Percentiles rank a stretch among this genome's conserved stretches.
phyloP scores from a whole-genome alignment of 2,888 invertebrate species.

The Melolontha melolontha region DNA sequence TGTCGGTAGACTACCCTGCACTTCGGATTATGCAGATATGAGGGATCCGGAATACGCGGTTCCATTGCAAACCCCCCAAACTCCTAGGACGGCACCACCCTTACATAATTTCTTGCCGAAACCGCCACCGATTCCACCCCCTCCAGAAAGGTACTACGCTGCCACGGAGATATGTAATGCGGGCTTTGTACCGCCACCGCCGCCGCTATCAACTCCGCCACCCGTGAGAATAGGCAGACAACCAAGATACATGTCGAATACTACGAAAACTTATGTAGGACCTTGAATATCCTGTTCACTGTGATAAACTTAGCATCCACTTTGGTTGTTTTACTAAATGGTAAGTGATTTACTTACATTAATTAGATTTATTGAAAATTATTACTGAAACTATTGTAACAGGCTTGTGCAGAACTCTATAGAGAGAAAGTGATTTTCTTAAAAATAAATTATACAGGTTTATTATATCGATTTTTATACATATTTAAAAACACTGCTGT shows the following conservation, averaged over 20 bases:
- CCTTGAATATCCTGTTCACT: slow-evolving; percentile 58
- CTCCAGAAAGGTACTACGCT: slow-evolving; percentile 79
- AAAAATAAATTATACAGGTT: too few relatives aligned
- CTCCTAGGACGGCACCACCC: slow-evolving; percentile 67
- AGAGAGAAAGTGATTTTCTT: too few relatives aligned
- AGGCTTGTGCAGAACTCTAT: too few relatives aligned
- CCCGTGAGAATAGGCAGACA: slow-evolving; percentile 65
- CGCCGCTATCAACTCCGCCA: slow-evolving; percentile 63
- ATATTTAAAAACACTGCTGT: too few relatives aligned
- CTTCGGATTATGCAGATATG: slow-evolving; percentile 65
- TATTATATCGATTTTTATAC: too few relatives aligned
- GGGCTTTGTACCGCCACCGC: slow-evolving; percentile 63
- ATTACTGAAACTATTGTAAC: too few relatives aligned
- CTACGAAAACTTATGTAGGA: slow-evolving; percentile 61
- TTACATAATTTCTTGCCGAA: slow-evolving; percentile 72
- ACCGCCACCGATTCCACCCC: slow-evolving; percentile 75
- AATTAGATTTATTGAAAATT: background rate
- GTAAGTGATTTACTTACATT: slow-evolving; percentile 33
- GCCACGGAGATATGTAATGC: slow-evolving; percentile 75
- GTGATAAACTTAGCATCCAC: slow-evolving; percentile 56
- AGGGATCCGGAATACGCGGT: slow-evolving; percentile 75
- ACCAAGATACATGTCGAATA: slow-evolving; percentile 61
- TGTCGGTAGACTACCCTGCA: slow-evolving; percentile 56
- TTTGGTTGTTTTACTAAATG: slow-evolving; percentile 45
- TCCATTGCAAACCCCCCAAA: slow-evolving; percentile 68